Evolutionary conservation across 2,888 invertebrate genomes (phyloP).

Genomic region (Uropetala carovei): DNA sequence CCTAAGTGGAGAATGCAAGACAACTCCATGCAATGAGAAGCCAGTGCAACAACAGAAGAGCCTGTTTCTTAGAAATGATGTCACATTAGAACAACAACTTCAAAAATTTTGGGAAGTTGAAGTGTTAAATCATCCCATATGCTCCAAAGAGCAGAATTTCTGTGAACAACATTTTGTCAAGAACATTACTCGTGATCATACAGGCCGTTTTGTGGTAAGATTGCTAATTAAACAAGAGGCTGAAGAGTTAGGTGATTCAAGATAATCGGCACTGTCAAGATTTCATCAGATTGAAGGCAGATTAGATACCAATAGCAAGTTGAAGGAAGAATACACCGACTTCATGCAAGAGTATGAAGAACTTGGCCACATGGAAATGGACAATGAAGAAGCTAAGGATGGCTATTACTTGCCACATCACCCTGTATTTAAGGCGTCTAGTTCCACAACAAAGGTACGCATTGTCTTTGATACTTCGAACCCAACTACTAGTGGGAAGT

Average conservation of each 20-base stretch:
- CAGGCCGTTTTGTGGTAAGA: neutral
- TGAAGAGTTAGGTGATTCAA: neutral
- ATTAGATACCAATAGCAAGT: too few relatives aligned
- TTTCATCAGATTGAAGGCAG: too few relatives aligned
- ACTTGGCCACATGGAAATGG: neutral
- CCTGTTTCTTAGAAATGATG: neutral
- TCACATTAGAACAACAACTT: constrained; percentile 19
- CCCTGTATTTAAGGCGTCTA: constrained; percentile 69
- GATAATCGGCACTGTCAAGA: too few relatives aligned
- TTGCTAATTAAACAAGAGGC: neutral
- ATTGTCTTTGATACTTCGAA: constrained; percentile 71
- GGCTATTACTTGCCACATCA: constrained; percentile 71
- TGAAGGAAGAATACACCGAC: neutral
- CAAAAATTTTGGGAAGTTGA: too few relatives aligned
- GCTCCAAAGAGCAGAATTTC: too few relatives aligned
- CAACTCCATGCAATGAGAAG: neutral
- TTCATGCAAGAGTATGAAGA: neutral
- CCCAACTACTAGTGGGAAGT: constrained; percentile 67
- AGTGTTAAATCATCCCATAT: too few relatives aligned
- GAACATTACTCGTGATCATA: neutral
- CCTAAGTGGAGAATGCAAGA: neutral
- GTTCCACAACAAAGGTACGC: constrained; percentile 70
- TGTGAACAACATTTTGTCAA: neutral
- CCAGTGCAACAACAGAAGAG: neutral
- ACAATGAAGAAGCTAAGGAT: neutral